phyloP scores from a whole-genome alignment of 1,140 invertebrate genomes.

The Calliphora vicina region DNA sequence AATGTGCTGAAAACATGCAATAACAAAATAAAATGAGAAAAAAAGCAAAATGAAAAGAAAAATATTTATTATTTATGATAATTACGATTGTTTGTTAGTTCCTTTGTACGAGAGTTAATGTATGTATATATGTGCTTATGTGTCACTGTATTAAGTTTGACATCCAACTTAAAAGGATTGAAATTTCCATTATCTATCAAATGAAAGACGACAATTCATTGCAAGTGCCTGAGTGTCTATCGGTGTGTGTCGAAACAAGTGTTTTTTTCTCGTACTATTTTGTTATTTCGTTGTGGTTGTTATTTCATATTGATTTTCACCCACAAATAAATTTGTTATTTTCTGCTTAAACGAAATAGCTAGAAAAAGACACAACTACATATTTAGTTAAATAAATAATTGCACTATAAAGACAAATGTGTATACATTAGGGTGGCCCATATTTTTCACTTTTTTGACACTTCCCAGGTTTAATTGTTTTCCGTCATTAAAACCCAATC shows the following conservation, averaged over 20 bases:
- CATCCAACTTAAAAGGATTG: neutral
- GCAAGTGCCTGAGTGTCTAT: neutral
- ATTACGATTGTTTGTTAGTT: neutral
- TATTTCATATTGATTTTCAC: no score
- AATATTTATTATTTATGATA: conserved; percentile 17
- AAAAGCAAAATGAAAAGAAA: neutral
- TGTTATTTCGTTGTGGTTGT: neutral
- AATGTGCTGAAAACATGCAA: conserved; percentile 30
- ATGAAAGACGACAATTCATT: neutral
- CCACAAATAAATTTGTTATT: no score
- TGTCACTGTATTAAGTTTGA: neutral
- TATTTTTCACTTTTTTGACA: no score
- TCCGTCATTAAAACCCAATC: no score
- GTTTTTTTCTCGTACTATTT: neutral
- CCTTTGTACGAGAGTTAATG: neutral
- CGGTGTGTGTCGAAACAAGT: neutral
- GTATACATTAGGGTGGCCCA: no score
- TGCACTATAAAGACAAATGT: no score
- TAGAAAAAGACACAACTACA: no score
- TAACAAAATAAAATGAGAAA: conserved; percentile 21
- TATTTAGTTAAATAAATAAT: no score
- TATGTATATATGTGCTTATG: neutral
- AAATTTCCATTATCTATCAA: neutral
- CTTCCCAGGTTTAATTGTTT: no score
- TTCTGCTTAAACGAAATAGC: no score